These are phyloP conservation scores for Deroplatys truncata DNA, from an alignment of 2,888 invertebrate genomes.

Conservation along the genomic window DNA sequence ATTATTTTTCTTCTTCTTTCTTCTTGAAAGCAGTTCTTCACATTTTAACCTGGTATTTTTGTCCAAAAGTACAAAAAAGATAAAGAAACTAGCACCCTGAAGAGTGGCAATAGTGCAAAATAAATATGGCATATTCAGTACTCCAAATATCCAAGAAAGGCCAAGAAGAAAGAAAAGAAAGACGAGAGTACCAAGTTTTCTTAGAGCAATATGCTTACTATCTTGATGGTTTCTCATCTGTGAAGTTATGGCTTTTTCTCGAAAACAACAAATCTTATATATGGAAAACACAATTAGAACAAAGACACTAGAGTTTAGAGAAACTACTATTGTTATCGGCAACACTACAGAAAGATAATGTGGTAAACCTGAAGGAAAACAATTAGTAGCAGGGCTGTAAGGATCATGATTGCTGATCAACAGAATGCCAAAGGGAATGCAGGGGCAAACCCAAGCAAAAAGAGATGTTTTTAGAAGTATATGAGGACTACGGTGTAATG, in stretches of 20 bases:
- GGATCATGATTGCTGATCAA: not conserved
- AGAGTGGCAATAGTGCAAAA: constrained; percentile 26
- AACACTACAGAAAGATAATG: constrained; percentile 20
- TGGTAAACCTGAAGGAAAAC: constrained; percentile 23
- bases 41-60: constrained; percentile 18
- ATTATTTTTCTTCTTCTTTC: not conserved
- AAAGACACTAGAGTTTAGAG: constrained; percentile 19
- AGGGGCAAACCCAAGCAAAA: constrained; percentile 28
- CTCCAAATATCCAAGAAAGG: constrained; percentile 28
- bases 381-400: constrained; percentile 16
- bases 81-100: constrained; percentile 28
- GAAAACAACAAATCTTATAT: not conserved
- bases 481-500: constrained; percentile 22
- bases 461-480: constrained; percentile 23
- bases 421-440: constrained; percentile 14
- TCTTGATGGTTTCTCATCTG: constrained; percentile 35
- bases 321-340: constrained; percentile 20
- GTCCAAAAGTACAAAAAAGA: constrained; percentile 30
- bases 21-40: not conserved
- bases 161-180: constrained; percentile 29
- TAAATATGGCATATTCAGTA: constrained; percentile 20
- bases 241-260: constrained; percentile 45
- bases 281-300: constrained; percentile 15
- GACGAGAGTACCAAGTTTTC: constrained; percentile 17
- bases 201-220: not conserved